phyloP scores from a whole-genome alignment of 2,888 invertebrate species.

The Sepiola atlantica region DNA sequence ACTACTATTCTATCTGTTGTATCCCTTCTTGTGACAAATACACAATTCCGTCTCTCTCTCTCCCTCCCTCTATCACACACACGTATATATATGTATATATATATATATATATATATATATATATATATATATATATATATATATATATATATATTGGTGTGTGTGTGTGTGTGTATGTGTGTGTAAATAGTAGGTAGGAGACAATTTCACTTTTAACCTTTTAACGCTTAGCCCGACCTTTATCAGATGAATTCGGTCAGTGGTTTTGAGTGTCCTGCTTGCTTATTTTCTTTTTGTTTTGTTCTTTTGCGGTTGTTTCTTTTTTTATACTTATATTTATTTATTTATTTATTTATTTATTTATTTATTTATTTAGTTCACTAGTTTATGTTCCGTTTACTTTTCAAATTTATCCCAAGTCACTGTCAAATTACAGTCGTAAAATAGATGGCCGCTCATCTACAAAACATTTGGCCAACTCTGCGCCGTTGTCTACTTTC shows the following conservation, averaged over 20 bases:
- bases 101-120: too few relatives aligned
- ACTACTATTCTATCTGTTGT: background rate
- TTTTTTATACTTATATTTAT: background rate
- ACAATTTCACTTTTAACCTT: background rate
- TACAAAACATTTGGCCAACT: background rate
- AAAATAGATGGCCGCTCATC: background rate
- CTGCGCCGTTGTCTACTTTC: background rate
- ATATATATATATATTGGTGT: too few relatives aligned
- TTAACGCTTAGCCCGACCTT: background rate
- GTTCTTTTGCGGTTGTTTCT: too few relatives aligned
- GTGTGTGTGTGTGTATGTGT: background rate
- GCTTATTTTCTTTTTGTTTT: background rate
- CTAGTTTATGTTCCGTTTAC: background rate
- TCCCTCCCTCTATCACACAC: background rate
- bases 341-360: too few relatives aligned
- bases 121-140: too few relatives aligned
- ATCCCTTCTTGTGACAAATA: background rate
- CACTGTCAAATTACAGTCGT: background rate
- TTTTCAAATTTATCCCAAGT: background rate
- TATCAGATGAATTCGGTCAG: background rate
- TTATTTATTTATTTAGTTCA: background rate
- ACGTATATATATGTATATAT: too few relatives aligned
- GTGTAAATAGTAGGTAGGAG: background rate
- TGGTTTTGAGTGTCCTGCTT: background rate
- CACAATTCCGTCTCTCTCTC: background rate